Percentiles rank a stretch among this genome's conserved stretches.
These are phyloP conservation scores for Hippocampus zosterae DNA, from an alignment of 2,113 vertebrate species.

Conservation along the genomic window DNA sequence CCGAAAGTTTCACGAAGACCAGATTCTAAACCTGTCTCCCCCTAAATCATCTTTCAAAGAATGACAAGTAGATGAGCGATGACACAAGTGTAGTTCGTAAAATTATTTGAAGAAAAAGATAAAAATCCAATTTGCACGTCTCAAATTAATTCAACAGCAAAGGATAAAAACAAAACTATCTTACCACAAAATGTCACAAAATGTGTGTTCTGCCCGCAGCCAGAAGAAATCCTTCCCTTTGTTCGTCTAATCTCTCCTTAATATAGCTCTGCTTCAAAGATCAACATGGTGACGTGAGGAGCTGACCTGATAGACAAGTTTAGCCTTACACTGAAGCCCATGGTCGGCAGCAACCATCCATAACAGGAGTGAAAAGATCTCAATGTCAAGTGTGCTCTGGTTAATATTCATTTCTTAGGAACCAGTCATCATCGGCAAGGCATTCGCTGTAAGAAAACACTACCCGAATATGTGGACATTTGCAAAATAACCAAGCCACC, in stretches of 20 bases:
- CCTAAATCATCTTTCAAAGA: not conserved
- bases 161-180: slow-evolving; percentile 21
- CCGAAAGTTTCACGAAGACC: not conserved
- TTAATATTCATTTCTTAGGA: slow-evolving; percentile 31
- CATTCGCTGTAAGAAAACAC: slow-evolving; percentile 40
- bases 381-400: slow-evolving; percentile 24
- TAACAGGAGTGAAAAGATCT: slow-evolving; percentile 41
- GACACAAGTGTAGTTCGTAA: not conserved
- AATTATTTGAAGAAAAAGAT: not conserved
- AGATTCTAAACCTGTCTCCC: not conserved
- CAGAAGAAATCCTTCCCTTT: slow-evolving; percentile 23
- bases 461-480: slow-evolving; percentile 46
- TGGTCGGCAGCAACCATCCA: slow-evolving; percentile 33
- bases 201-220: slow-evolving; percentile 20
- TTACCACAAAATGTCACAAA: slow-evolving; percentile 33
- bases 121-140: not conserved
- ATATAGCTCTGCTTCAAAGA: slow-evolving; percentile 22
- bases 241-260: slow-evolving; percentile 27
- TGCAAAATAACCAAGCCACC: slow-evolving; percentile 40
- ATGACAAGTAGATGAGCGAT: not conserved
- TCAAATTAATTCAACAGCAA: slow-evolving; percentile 10
- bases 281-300: slow-evolving; percentile 20
- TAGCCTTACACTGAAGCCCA: slow-evolving; percentile 16
- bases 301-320: slow-evolving; percentile 44
- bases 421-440: slow-evolving; percentile 47